Percentiles rank a stretch among this genome's conserved stretches.
Evolutionary conservation across 2,797 vertebrate genomes (phyloP).

Genomic region (Scyliorhinus canicula): DNA sequence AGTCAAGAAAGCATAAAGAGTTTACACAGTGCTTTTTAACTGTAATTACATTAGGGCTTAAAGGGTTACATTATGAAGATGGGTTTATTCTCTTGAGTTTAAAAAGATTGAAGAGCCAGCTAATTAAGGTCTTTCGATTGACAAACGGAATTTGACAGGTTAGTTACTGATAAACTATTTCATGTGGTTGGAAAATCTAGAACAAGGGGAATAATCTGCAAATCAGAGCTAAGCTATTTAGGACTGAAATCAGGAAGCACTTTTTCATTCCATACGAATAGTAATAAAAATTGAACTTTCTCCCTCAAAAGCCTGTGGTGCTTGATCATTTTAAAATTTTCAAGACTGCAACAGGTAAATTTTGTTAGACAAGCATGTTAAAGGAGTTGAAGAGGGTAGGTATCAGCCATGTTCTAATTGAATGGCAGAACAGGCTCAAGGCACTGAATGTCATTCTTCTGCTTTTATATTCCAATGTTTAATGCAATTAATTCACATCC

Average conservation of each 20-base stretch:
- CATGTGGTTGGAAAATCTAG: background rate
- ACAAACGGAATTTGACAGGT: background rate
- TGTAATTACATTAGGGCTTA: background rate
- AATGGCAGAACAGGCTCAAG: background rate
- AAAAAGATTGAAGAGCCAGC: background rate
- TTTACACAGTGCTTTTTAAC: too few relatives aligned
- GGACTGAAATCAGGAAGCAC: background rate
- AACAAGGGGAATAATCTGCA: background rate
- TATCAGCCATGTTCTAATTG: too few relatives aligned
- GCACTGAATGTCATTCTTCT: background rate
- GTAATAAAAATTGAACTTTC: background rate
- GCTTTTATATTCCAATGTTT: background rate
- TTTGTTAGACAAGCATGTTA: background rate
- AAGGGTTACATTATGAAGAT: background rate
- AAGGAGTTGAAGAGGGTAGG: background rate
- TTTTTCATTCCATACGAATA: background rate
- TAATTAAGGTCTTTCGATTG: background rate
- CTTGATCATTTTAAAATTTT: background rate
- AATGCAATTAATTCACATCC: conserved; percentile 10
- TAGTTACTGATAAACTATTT: background rate
- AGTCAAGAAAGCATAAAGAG: too few relatives aligned
- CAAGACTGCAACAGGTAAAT: background rate
- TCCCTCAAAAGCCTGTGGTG: background rate
- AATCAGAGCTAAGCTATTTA: background rate
- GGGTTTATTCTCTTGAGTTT: background rate